A percentile compares a stretch with the other conserved stretches of the same genome.
Conservation (phyloP, 2,797 vertebrate species). For the Hypotaenidia philippensis region DNA sequence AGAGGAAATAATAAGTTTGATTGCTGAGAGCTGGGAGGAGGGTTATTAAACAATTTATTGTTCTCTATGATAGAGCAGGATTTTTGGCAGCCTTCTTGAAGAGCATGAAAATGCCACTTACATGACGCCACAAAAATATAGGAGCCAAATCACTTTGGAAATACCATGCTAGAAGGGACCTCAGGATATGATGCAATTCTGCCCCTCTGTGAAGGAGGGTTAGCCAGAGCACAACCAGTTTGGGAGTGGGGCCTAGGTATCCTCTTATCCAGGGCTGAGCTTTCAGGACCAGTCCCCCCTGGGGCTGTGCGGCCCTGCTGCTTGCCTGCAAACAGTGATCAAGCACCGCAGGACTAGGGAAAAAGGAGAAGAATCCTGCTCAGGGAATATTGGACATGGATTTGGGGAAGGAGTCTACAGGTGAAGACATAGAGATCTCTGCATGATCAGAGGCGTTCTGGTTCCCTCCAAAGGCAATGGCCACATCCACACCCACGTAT, state of each 20-base stretch:
- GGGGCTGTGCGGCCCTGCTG: background rate
- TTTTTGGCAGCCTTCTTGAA: background rate
- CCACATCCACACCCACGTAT: background rate
- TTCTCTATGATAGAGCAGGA: background rate
- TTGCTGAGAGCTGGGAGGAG: background rate
- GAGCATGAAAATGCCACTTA: background rate
- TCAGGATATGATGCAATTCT: background rate
- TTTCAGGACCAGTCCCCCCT: background rate
- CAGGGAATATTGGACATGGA: rapidly evolving
- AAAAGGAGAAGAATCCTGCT: background rate
- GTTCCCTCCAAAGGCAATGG: background rate
- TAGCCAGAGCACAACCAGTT: background rate
- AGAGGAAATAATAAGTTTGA: background rate
- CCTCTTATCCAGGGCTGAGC: background rate
- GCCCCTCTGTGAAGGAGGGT: background rate
- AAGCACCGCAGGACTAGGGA: background rate
- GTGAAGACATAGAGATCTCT: background rate
- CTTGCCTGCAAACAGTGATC: background rate
- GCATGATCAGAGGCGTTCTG: background rate
- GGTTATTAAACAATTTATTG: background rate
- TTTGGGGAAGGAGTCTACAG: background rate
- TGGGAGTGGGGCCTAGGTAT: background rate
- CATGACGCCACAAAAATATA: background rate
- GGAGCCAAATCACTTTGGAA: background rate
- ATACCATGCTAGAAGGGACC: background rate